Percentiles rank a stretch among this genome's conserved stretches.
Conservation (phyloP, 2,888 invertebrate species). For the Mimumesa dahlbomi region DNA sequence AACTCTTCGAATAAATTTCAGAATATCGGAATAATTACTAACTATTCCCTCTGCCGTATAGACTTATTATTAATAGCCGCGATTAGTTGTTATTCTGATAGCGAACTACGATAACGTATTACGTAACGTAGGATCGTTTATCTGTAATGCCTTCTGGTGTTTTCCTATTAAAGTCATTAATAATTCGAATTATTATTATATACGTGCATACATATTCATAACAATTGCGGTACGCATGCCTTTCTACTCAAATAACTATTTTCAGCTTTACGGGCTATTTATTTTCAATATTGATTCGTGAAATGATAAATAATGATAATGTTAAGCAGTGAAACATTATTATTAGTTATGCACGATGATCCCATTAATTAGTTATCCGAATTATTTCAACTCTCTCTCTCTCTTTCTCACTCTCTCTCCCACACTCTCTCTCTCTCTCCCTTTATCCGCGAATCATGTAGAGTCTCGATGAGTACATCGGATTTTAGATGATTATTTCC, state of each 20-base stretch:
- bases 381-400: constrained; percentile 10
- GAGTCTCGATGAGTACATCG: too few species aligned
- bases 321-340: neutral
- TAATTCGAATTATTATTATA: neutral
- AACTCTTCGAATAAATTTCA: constrained; percentile 49
- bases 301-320: constrained; percentile 8
- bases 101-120: too few species aligned
- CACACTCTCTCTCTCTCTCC: too few species aligned
- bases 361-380: constrained; percentile 10
- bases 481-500: too few species aligned
- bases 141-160: too few species aligned
- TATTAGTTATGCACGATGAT: constrained; percentile 5
- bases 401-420: too few species aligned
- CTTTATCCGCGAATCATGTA: too few species aligned
- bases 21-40: constrained; percentile 38
- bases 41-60: too few species aligned
- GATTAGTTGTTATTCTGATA: too few species aligned
- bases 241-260: neutral
- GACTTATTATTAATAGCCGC: too few species aligned
- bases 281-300: neutral
- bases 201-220: neutral
- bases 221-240: too few species aligned
- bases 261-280: neutral
- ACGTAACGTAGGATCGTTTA: too few species aligned
- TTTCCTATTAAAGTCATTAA: constrained; percentile 1